These are phyloP conservation scores for Craseonycteris thonglongyai DNA, from an alignment of 2,113 vertebrate species.

Conservation along the genomic window DNA sequence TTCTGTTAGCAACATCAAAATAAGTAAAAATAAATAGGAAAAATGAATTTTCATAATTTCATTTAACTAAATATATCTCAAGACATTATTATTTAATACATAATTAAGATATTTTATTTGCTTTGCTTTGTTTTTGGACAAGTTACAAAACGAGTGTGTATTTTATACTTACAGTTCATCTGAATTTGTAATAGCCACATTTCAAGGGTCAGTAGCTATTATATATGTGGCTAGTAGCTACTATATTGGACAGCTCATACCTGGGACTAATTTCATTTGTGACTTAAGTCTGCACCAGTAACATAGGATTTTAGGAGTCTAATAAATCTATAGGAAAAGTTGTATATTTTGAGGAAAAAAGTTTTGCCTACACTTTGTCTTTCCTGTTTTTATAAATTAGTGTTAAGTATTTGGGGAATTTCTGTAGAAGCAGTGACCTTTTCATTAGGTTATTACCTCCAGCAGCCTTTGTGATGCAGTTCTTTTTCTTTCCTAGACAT, in stretches of 20 bases:
- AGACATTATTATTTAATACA: not conserved
- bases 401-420: not conserved
- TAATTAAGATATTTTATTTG: not conserved
- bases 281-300: not conserved
- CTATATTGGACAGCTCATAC: not conserved
- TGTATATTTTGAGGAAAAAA: not conserved
- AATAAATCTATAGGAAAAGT: not conserved
- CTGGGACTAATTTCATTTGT: not conserved
- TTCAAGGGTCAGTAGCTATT: not conserved
- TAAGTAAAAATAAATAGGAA: not conserved
- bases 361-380: not conserved
- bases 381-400: not conserved
- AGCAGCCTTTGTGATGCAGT: not conserved
- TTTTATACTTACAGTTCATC: not conserved
- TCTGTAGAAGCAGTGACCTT: constrained; percentile 20
- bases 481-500: constrained; percentile 81
- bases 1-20: not conserved
- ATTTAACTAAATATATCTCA: not conserved
- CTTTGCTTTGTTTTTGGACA: not conserved
- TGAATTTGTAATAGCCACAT: not conserved
- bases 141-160: not conserved
- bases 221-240: not conserved
- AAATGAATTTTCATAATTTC: not conserved
- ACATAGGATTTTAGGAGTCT: not conserved
- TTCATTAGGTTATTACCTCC: not conserved